phyloP scores from a whole-genome alignment of 2,113 vertebrate genomes.

The Podarcis cretensis region DNA sequence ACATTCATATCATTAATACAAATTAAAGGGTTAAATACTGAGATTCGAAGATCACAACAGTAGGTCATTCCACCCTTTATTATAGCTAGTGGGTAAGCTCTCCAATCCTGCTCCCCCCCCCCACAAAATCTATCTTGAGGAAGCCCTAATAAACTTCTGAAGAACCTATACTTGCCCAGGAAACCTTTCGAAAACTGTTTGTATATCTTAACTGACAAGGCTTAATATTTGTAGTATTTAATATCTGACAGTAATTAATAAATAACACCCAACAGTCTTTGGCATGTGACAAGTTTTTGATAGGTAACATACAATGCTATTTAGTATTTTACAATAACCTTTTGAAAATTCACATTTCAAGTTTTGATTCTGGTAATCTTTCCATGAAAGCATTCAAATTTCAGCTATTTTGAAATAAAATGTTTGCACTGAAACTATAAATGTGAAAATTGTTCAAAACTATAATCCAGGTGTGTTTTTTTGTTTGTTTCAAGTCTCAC shows the following conservation, averaged over 20 bases:
- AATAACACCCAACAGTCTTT: neutral
- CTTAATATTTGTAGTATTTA: neutral
- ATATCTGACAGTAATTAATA: neutral
- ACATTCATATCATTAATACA: no score
- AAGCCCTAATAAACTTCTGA: neutral
- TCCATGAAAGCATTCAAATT: neutral
- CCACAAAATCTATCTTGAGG: neutral
- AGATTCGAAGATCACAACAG: no score
- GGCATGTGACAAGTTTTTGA: neutral
- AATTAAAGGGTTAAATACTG: no score
- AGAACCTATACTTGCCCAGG: neutral
- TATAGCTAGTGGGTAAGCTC: no score
- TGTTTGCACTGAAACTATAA: neutral
- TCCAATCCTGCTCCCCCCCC: no score
- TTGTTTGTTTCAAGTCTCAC: neutral
- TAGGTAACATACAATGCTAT: neutral
- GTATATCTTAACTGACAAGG: neutral
- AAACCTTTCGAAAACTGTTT: neutral
- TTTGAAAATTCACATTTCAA: neutral
- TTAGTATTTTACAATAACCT: neutral
- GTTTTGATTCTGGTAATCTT: neutral
- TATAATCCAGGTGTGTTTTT: no score
- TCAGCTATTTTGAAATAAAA: neutral
- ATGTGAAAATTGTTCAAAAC: neutral
- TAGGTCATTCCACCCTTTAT: no score